Percentiles rank a stretch among this genome's conserved stretches.
phyloP scores from a whole-genome alignment of 2,797 vertebrate species.

The Notoglanidium macrostoma region DNA sequence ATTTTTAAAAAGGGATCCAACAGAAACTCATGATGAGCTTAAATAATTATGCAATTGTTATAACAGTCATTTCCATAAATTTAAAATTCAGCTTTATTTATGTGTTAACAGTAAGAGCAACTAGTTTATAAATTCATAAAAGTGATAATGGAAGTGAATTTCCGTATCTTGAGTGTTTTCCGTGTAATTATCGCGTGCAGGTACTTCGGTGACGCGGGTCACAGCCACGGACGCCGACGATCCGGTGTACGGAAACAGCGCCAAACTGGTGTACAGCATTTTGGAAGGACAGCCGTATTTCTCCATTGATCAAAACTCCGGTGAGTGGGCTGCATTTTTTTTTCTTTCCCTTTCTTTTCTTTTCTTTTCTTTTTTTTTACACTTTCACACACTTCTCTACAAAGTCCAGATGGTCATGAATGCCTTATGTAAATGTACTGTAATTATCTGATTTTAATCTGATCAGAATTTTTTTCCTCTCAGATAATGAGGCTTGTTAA shows the following conservation, averaged over 20 bases:
- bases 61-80: background rate
- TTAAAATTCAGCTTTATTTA: background rate
- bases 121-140: background rate
- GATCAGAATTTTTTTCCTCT: slow-evolving; percentile 21
- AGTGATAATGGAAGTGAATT: background rate
- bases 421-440: slow-evolving; percentile 23
- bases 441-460: slow-evolving; percentile 30
- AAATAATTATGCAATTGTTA: background rate
- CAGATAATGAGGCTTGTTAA: slow-evolving; percentile 30
- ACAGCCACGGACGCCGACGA: slow-evolving; percentile 96
- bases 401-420: slow-evolving; percentile 45
- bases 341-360: background rate
- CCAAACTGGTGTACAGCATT: slow-evolving; percentile 96
- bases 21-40: background rate
- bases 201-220: slow-evolving; percentile 92
- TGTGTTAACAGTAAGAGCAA: no score
- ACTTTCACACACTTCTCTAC: background rate
- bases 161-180: background rate
- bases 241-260: slow-evolving; percentile 96
- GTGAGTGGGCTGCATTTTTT: slow-evolving; percentile 68
- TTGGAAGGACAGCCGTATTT: slow-evolving; percentile 98
- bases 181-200: slow-evolving; percentile 67
- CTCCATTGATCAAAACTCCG: slow-evolving; percentile 94
- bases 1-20: background rate
- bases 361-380: background rate